Conservation (phyloP, 1,140 invertebrate genomes). For the Platorchestia sp. region DNA sequence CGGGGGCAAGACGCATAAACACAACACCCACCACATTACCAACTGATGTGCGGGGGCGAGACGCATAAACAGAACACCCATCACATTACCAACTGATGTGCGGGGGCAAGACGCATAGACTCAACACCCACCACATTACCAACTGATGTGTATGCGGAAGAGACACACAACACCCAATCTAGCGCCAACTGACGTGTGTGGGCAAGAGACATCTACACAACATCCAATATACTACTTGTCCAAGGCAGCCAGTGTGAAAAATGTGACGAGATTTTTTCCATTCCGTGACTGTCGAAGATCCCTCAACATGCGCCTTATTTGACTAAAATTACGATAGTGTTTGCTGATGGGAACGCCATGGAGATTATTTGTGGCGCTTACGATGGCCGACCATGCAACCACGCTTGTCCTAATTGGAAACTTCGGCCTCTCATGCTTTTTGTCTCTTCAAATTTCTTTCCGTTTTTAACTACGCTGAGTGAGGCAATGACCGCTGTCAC, state of each 20-base stretch:
- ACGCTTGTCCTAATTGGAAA: slow-evolving; percentile 12
- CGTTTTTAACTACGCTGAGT: not conserved
- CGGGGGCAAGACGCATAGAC: no score
- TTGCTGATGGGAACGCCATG: slow-evolving; percentile 10
- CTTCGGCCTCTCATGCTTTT: not conserved
- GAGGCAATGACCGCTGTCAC: not conserved
- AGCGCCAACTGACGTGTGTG: not conserved
- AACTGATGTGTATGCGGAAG: no score
- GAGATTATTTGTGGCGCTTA: not conserved
- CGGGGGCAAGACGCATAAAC: no score
- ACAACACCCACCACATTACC: no score
- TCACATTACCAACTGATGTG: no score
- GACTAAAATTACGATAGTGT: slow-evolving; percentile 41
- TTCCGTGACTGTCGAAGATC: not conserved
- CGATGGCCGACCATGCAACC: slow-evolving; percentile 31
- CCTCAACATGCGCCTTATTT: not conserved
- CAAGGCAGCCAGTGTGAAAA: not conserved
- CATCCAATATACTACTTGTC: not conserved
- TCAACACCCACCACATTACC: no score
- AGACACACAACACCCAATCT: no score
- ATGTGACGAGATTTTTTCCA: not conserved
- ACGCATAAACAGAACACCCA: no score
- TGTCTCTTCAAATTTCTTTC: not conserved
- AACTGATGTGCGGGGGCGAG: no score
- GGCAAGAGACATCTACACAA: not conserved